phyloP scores from a whole-genome alignment of 2,113 vertebrate species.

The Egretta garzetta region DNA sequence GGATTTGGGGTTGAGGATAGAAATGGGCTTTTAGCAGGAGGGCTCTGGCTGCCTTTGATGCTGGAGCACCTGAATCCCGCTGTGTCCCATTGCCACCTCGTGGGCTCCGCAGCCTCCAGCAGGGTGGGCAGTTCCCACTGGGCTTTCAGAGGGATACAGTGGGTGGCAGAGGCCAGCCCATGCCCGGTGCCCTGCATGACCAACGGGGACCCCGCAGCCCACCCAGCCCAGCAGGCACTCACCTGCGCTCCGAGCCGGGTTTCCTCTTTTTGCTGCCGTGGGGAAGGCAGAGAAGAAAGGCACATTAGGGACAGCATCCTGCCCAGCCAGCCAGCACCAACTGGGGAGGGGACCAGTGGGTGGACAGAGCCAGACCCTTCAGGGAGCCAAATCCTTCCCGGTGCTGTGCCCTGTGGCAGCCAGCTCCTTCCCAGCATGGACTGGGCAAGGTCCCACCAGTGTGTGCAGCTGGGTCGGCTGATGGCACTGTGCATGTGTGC shows the following conservation, averaged over 20 bases:
- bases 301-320: background rate
- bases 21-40: background rate
- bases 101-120: background rate
- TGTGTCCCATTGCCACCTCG: conserved; percentile 3
- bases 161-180: rapidly evolving
- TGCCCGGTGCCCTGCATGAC: background rate
- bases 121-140: background rate
- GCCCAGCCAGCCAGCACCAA: background rate
- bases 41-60: background rate
- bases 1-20: background rate
- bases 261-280: conserved; percentile 81
- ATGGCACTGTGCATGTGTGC: rapidly evolving
- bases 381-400: background rate
- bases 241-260: conserved; percentile 78
- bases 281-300: conserved; percentile 47
- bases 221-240: conserved; percentile 13
- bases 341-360: rapidly evolving
- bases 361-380: background rate
- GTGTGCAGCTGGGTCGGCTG: background rate
- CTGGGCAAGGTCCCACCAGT: background rate
- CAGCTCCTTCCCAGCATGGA: background rate
- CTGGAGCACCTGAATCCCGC: background rate
- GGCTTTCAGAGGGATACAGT: background rate
- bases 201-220: background rate
- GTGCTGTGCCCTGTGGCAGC: background rate